Conservation (phyloP, 2,888 invertebrate genomes). For the Cheilosia pagana region DNA sequence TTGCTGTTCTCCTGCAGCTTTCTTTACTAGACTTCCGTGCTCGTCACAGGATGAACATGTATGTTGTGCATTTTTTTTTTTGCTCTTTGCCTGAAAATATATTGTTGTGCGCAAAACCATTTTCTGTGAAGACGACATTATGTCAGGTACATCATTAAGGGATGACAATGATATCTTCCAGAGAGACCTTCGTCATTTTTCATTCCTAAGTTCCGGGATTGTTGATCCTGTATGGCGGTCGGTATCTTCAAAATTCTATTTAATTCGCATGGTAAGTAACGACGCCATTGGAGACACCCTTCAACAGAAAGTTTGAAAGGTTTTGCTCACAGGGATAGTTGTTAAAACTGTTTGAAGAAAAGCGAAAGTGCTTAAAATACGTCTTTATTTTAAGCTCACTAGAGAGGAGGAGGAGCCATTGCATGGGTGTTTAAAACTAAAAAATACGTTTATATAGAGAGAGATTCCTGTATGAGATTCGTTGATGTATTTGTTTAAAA, state of each 20-base stretch:
- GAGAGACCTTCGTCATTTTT: conserved; percentile 33
- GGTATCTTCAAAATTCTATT: background rate
- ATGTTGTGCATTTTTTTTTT: background rate
- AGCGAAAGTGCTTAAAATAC: too few species aligned
- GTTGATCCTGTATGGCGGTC: background rate
- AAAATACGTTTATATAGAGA: too few species aligned
- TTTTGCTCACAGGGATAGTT: too few species aligned
- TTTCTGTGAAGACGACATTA: conserved; percentile 14
- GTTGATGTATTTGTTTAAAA: too few species aligned
- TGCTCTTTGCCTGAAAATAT: too few species aligned
- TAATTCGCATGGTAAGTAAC: background rate
- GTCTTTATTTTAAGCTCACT: too few species aligned
- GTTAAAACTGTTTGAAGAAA: too few species aligned
- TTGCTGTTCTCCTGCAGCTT: conserved; percentile 20
- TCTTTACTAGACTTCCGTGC: background rate
- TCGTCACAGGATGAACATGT: background rate
- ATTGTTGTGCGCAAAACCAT: conserved; percentile 2
- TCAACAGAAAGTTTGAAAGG: too few species aligned
- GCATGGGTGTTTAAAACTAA: too few species aligned
- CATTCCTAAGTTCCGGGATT: background rate
- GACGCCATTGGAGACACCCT: background rate
- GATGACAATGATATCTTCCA: conserved; percentile 17
- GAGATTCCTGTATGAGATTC: too few species aligned
- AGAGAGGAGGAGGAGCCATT: too few species aligned
- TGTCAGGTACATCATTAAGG: conserved; percentile 41